Conservation (phyloP, 2,797 vertebrate species). For the Bryconaethiops microstoma region DNA sequence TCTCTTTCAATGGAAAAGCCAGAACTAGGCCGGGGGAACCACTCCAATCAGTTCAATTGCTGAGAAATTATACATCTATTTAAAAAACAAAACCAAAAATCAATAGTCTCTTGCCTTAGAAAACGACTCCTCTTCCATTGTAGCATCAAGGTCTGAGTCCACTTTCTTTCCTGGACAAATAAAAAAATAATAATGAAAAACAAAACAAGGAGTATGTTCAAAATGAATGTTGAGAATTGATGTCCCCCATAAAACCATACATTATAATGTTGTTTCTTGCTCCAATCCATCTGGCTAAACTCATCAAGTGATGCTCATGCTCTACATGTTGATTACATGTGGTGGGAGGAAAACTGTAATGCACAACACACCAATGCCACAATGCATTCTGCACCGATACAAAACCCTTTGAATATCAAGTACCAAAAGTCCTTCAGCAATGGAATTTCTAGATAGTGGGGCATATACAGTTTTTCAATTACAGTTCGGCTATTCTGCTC, state of each 20-base stretch:
- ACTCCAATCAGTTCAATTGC: no score
- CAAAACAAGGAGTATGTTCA: neutral
- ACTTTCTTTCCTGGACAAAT: conserved; percentile 83
- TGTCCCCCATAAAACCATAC: no score
- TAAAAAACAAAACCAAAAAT: neutral
- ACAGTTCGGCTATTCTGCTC: neutral
- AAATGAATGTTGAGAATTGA: neutral
- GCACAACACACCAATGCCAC: neutral
- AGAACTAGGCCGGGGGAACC: no score
- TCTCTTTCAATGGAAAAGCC: no score
- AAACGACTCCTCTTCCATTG: conserved; percentile 85
- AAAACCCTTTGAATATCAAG: no score
- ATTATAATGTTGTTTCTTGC: no score
- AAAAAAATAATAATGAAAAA: no score
- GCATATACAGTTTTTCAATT: neutral
- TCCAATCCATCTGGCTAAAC: neutral
- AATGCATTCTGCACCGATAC: neutral
- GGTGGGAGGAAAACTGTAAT: neutral
- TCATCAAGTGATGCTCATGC: neutral
- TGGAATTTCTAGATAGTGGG: no score
- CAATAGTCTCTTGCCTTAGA: conserved; percentile 81
- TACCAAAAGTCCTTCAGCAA: no score
- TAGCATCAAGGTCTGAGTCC: conserved; percentile 87
- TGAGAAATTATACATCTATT: no score
- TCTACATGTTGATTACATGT: neutral